Base-by-base conservation (phyloP, 1,140 invertebrate species). In the Brachionus paranguensis region DNA sequence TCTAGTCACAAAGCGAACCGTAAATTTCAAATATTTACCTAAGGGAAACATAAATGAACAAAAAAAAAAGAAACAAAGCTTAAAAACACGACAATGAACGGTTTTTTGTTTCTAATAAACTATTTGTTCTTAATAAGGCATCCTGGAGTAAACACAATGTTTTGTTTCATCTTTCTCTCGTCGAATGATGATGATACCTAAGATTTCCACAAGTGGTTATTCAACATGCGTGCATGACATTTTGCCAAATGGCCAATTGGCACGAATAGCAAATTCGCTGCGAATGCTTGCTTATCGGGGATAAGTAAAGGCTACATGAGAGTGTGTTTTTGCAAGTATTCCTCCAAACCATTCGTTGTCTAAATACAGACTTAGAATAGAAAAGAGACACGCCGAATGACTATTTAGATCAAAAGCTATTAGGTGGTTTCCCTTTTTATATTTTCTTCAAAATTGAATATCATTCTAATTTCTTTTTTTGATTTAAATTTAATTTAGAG, bases 1-100 rank as follows among this genome's bases (percentile, higher is more conserved):
- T 11, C 47, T 76, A 50, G 29, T 50, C 33, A 76, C 24, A 76
- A 76, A 76, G 72, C 45, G 72, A 76, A 76, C 72, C 72, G 72
- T 76, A 76, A 76, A 76, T 76, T 47, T 14, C 45, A 76, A 76
- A 76, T 76, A 76, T 76, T 76, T 76, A 50, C 43, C 33, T 76
- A 50, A 72, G 68, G 68, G 37, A 72, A 72, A 41, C 29, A 41
- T 43, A 72, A 45, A 72, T 33, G 33, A 68, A 68, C 2, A 29
- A 29, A 12, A 68, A 27, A 27, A 27, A 60, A 60, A 60, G 2
- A 68, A 68, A 68, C 6, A 60, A 60, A 14, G 12, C 17, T 7
- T 33, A 33, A 68, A 68, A 68, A 68, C 65, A 68, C 33, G 65
- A 68, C 33, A 41, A 68, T 68, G 65, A 68, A 68, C 33, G 68